Evolutionary conservation across 2,888 invertebrate genomes (phyloP), one percentile per base, ranked within the genome.

Genomic region (Lepidochrysops patricia): DNA sequence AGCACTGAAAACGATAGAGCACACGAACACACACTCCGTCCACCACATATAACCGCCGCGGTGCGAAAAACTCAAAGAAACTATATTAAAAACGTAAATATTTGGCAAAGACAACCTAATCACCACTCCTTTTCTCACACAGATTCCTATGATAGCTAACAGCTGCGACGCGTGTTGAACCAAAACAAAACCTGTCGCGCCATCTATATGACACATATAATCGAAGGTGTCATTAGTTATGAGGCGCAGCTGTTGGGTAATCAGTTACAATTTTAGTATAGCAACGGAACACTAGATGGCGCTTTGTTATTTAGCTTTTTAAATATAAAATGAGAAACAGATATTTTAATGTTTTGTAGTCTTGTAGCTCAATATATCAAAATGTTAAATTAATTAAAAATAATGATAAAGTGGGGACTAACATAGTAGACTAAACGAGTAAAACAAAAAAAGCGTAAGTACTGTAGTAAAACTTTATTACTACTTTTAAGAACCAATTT

Each of bases 101-200:
- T 84, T 82, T 75, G 74, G 72, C 77, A 79, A 85, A 86, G 78
- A 82, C 87, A 79, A 74, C 77, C 79, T 86, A 87, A 84, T 87
- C 88, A 89, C 89, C 89, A 89, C 88, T 89, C 89, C 89, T 89
- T 89, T 87, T 85, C 88, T 84, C 86, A 85, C 84, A 82, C 84
- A 80, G 76, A 80, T 81, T 84, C 86, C 83, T 85, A 82, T 87
- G 88, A 88, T 89, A 89, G 84, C 85, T 80, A 89, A 89, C 87
- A 87, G 88, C 87, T 87, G 88, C 87, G 85, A 84, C 80, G 84
- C 78, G 76, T 77, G 77, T 72, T 76, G 77, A 75, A 85, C 80
- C 85, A 86, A 84, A 89, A 89, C 88, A 88, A 87, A 84, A 82
- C 86, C 64, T 13, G 67, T 84, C 66, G 58, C 70, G 84, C 72